These are phyloP conservation scores for Zootermopsis nevadensis DNA, from an alignment of 2,888 invertebrate genomes.

Conservation along the genomic window DNA sequence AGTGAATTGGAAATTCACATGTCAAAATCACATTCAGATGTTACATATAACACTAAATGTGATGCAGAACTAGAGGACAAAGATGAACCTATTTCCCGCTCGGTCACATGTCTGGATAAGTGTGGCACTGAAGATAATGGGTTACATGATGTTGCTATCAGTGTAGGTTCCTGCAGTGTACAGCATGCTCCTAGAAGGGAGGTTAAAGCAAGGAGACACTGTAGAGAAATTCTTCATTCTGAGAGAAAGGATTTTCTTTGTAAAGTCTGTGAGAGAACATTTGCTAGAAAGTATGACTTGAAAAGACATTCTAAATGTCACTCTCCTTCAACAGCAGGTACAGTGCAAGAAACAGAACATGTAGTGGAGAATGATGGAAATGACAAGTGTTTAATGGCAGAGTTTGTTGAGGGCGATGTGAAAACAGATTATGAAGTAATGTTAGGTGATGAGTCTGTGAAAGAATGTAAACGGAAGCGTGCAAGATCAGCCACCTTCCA, in stretches of 20 bases:
- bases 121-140: neutral
- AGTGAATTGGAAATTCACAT: neutral
- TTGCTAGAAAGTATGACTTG: slow-evolving; percentile 31
- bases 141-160: too few species aligned
- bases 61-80: neutral
- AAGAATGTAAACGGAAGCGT: neutral
- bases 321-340: neutral
- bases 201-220: neutral
- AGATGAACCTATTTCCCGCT: neutral
- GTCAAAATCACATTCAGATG: neutral
- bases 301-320: slow-evolving; percentile 39
- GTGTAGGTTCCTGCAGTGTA: neutral
- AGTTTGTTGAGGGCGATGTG: neutral
- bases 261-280: slow-evolving; percentile 24
- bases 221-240: neutral
- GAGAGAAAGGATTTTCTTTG: neutral
- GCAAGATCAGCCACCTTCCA: slow-evolving; percentile 9
- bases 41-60: neutral
- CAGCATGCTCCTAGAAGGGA: neutral
- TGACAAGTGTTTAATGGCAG: neutral
- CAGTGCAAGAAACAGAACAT: neutral
- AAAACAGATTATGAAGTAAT: neutral
- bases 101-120: neutral
- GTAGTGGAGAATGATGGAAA: neutral
- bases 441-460: neutral